Base-by-base conservation (phyloP, 1,140 invertebrate genomes). In the Oreohelix idahoensis region DNA sequence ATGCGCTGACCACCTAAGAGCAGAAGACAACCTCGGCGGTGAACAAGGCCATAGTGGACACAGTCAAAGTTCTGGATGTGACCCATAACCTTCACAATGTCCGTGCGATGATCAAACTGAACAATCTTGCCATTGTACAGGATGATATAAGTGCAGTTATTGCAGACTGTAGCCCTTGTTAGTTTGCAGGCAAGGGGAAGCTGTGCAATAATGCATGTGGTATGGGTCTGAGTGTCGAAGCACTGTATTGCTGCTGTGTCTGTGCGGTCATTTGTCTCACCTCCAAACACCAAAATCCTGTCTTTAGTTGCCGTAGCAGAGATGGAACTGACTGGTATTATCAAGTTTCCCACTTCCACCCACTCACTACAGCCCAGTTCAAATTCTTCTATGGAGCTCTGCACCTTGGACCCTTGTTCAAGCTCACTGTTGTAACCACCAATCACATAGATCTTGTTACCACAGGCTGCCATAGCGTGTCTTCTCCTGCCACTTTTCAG, bases 401-500 rank as follows among this genome's bases (percentile, higher is more conserved):
- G 79, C 80, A 90, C 88, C 29, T 87, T 80, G 29, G 83, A 84
- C 10, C 89, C 89, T 49, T 89, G 88, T 32, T 86, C 86, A 0
- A 89, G 79, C 42, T 89, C 86, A 58, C 88, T 89, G 79, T 90
- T 89, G 78, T 89, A 90, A 0, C 89, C 89, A 17, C 89, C 89
- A 35, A 90, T 85, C 0, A 87, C 88, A 73, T 88, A 90, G 35
- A 90, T 79, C 32, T 83, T 86, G 73, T 87, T 87, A 4, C 89
- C 88, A 38, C 88, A 85, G n/a, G 89, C 85, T 8, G 86, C 89
- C 83, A 89, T 88, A 0, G 89, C 88, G 79, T 90, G 89, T 17
- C 89, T 83, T 13, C 89, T 82, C 26, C 89, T 69, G n/a, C 89
- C 89, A 32, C 84, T 86, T 58, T 84, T 88, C 81, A 90, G 85